Percentiles rank a stretch among this genome's conserved stretches.
phyloP scores from a whole-genome alignment of 2,113 vertebrate genomes.

The Cryptomyrus ogoouensis region DNA sequence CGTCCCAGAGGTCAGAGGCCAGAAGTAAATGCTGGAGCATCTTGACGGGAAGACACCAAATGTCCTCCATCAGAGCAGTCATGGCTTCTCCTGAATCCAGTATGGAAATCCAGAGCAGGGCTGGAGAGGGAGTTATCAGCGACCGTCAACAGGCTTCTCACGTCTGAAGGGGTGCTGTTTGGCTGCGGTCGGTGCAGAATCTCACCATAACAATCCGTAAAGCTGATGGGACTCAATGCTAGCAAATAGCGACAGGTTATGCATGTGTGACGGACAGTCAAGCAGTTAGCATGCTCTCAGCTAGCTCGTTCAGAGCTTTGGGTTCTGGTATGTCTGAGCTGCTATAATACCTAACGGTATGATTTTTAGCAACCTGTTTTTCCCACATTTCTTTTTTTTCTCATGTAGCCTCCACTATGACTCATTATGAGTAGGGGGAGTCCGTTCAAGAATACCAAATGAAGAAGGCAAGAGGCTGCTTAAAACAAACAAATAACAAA shows the following conservation, averaged over 20 bases:
- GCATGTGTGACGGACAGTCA: not conserved
- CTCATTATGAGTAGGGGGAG: not conserved
- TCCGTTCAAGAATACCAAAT: not conserved
- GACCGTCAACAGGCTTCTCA: not conserved
- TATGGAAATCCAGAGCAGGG: not conserved
- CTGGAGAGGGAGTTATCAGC: not conserved
- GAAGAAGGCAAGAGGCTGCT: not conserved
- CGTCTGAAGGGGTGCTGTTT: not conserved
- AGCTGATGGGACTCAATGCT: not conserved
- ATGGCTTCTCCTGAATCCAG: not conserved
- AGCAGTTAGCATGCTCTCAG: not conserved
- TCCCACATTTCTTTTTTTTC: not conserved
- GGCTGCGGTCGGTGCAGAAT: not conserved
- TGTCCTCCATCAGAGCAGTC: not conserved
- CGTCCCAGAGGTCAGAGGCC: not conserved
- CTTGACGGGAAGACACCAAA: not conserved
- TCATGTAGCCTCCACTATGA: not conserved
- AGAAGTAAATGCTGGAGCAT: not conserved
- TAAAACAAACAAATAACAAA: not conserved
- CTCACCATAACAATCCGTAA: not conserved
- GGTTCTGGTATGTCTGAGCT: not conserved
- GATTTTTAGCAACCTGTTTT: not conserved
- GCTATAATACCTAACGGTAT: not conserved
- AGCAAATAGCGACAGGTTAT: not conserved
- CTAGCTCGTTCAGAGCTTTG: not conserved